These are phyloP conservation scores for Boleophthalmus pectinirostris DNA, from an alignment of 2,113 vertebrate species.

Conservation along the genomic window DNA sequence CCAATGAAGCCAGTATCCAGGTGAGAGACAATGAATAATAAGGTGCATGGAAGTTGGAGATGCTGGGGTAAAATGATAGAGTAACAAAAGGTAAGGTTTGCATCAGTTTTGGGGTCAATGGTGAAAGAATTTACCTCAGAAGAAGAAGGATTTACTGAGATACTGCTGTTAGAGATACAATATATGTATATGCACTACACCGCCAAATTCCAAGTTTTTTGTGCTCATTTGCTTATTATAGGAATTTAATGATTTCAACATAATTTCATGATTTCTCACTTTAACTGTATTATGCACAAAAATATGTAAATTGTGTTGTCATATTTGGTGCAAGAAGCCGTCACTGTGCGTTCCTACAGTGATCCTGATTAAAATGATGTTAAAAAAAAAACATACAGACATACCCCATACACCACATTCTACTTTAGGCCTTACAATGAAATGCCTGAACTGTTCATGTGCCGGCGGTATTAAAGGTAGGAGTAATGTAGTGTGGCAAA, in stretches of 20 bases:
- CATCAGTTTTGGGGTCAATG: conserved; percentile 5
- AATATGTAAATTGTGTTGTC: neutral
- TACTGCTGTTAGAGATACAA: no score
- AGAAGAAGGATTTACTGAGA: no score
- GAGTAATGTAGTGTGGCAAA: conserved; percentile 61
- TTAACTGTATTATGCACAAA: neutral
- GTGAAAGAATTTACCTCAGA: neutral
- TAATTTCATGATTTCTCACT: no score
- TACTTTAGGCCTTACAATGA: conserved; percentile 24
- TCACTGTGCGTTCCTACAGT: neutral
- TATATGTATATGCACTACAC: no score
- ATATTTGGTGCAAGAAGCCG: neutral
- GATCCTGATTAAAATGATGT: neutral
- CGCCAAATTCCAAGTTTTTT: no score
- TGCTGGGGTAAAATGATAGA: conserved; percentile 22
- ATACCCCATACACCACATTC: neutral
- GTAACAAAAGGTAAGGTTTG: conserved; percentile 19
- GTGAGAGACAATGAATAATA: conserved; percentile 24
- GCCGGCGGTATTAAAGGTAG: conserved; percentile 39
- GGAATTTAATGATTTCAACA: no score
- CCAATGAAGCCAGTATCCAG: conserved; percentile 46
- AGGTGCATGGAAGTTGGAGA: conserved; percentile 34
- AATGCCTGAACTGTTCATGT: conserved; percentile 37
- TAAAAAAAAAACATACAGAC: neutral
- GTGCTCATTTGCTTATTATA: no score